phyloP scores from a whole-genome alignment of 2,113 vertebrate genomes.

The Isurus oxyrinchus region DNA sequence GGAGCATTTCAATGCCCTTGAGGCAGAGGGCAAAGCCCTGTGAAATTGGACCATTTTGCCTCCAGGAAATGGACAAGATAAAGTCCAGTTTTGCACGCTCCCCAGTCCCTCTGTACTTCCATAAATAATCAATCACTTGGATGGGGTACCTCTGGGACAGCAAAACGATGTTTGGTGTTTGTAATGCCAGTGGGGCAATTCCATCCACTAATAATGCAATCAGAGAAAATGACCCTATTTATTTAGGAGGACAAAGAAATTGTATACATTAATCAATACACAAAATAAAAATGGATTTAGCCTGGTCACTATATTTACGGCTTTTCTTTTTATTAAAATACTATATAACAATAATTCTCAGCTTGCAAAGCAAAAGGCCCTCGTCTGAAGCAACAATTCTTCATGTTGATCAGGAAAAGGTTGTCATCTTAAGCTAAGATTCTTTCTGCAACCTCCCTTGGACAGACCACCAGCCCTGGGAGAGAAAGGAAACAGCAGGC shows the following conservation, averaged over 20 bases:
- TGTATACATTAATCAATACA: not conserved
- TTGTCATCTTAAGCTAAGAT: not conserved
- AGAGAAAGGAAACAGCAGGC: constrained; percentile 49
- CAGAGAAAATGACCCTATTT: not conserved
- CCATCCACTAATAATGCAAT: not conserved
- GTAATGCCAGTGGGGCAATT: not conserved
- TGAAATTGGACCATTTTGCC: not conserved
- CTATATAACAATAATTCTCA: not conserved
- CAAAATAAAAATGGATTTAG: not conserved
- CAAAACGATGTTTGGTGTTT: not conserved
- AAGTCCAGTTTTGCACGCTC: not conserved
- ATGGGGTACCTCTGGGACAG: too few relatives aligned
- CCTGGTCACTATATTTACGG: not conserved
- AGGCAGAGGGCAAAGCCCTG: not conserved
- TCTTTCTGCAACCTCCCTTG: constrained; percentile 56
- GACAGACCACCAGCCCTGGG: constrained; percentile 58
- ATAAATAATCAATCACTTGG: not conserved
- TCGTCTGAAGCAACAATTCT: too few relatives aligned
- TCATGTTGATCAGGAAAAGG: not conserved
- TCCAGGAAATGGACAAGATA: not conserved
- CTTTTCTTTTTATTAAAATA: not conserved
- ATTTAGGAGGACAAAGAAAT: not conserved
- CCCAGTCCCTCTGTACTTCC: not conserved
- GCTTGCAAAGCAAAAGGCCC: not conserved
- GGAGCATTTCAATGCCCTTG: not conserved